Conservation (phyloP, 2,888 invertebrate genomes). For the Aporophyla nigra region DNA sequence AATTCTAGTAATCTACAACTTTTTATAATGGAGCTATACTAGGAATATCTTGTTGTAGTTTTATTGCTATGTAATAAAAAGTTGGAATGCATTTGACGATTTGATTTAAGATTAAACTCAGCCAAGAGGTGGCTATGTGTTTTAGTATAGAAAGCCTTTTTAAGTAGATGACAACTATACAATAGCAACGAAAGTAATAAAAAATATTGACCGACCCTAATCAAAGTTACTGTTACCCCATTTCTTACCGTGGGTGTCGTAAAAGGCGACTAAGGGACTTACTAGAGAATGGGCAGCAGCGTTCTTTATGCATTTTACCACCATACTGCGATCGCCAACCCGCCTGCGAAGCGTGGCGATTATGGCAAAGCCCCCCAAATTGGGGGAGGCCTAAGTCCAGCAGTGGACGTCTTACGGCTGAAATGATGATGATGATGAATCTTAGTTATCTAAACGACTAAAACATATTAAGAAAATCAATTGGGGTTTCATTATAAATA, state of each 20-base stretch:
- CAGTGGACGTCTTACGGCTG: no score
- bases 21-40: constrained; percentile 30
- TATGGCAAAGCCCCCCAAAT: no score
- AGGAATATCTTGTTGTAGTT: constrained; percentile 43
- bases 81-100: constrained; percentile 25
- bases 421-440: no score
- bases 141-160: constrained; percentile 5
- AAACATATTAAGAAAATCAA: constrained; percentile 23
- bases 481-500: constrained; percentile 31
- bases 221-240: no score
- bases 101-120: constrained; percentile 13
- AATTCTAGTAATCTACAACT: constrained; percentile 47
- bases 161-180: background rate
- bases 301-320: no score
- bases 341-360: no score
- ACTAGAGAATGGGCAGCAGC: no score
- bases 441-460: background rate
- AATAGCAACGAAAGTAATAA: constrained; percentile 11
- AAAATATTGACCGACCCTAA: background rate
- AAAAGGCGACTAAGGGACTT: no score
- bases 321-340: no score
- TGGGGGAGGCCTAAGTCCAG: no score
- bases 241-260: no score
- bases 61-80: constrained; percentile 37
- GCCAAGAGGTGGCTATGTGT: background rate